Conservation (phyloP, 2,888 invertebrate genomes). For the Caenorhabditis becei region DNA sequence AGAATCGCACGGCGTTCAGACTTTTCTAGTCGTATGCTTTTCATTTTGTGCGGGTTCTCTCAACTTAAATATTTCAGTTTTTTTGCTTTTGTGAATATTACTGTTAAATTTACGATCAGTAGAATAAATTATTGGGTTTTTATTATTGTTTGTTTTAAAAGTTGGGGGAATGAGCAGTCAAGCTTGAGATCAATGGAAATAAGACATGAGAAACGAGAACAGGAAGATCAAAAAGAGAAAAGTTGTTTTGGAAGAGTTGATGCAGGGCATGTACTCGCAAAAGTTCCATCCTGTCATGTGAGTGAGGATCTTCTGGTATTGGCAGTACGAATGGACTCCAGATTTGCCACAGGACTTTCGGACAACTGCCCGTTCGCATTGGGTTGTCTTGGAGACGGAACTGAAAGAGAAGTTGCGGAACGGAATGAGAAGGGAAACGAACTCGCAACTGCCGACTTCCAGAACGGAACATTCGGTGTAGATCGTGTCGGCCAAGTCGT, state of each 20-base stretch:
- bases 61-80: background rate
- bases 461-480: constrained; percentile 53
- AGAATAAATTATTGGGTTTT: constrained; percentile 9
- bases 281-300: constrained; percentile 54
- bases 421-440: background rate
- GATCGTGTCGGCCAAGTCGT: constrained; percentile 49
- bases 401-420: no score
- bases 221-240: background rate
- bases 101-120: background rate
- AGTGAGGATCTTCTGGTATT: constrained; percentile 48
- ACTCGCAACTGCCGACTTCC: constrained; percentile 60
- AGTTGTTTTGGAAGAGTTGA: constrained; percentile 14
- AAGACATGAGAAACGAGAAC: background rate
- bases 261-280: constrained; percentile 57
- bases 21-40: constrained; percentile 84
- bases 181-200: constrained; percentile 19
- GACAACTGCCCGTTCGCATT: constrained; percentile 57
- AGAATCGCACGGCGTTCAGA: constrained; percentile 87
- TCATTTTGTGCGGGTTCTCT: constrained; percentile 4
- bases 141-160: no score
- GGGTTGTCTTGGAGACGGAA: constrained; percentile 50
- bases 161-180: no score
- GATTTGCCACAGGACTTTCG: constrained; percentile 42
- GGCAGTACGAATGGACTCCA: constrained; percentile 49
- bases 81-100: background rate